Conservation (phyloP, 2,888 invertebrate species). For the Endotricha flammealis region DNA sequence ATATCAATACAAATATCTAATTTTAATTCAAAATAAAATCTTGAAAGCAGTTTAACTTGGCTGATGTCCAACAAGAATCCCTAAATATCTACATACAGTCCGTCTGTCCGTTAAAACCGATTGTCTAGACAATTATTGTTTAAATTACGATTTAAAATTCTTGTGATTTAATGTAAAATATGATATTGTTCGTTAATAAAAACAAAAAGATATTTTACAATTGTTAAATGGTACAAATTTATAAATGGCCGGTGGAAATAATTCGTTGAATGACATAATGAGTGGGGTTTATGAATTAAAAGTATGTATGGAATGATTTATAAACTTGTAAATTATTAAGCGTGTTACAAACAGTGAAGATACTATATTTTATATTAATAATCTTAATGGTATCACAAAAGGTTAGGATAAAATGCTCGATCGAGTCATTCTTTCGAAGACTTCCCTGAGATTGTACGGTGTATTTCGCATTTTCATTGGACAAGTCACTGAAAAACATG, state of each 20-base stretch:
- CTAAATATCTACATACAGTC: not conserved
- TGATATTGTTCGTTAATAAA: not conserved
- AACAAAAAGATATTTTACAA: not conserved
- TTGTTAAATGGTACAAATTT: not conserved
- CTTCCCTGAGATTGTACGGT: too few species aligned
- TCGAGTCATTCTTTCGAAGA: too few species aligned
- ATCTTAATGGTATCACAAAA: too few species aligned
- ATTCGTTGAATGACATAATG: conserved; percentile 5
- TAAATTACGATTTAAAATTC: conserved; percentile 5
- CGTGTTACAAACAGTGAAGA: too few species aligned
- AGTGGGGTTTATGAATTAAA: not conserved
- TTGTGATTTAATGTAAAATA: not conserved
- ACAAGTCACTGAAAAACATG: too few species aligned
- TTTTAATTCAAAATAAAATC: too few species aligned
- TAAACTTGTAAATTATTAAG: too few species aligned
- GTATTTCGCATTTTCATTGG: too few species aligned
- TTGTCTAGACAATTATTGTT: conserved; percentile 7
- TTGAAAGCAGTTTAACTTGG: not conserved
- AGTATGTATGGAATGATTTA: not conserved
- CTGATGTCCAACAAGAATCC: not conserved
- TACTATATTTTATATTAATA: too few species aligned
- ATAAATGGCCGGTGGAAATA: not conserved
- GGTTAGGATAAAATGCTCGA: too few species aligned
- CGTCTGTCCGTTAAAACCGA: conserved; percentile 1
- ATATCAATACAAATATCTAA: not conserved